Base-by-base conservation (phyloP, 2,888 invertebrate genomes). In the Bugulina stolonifera region DNA sequence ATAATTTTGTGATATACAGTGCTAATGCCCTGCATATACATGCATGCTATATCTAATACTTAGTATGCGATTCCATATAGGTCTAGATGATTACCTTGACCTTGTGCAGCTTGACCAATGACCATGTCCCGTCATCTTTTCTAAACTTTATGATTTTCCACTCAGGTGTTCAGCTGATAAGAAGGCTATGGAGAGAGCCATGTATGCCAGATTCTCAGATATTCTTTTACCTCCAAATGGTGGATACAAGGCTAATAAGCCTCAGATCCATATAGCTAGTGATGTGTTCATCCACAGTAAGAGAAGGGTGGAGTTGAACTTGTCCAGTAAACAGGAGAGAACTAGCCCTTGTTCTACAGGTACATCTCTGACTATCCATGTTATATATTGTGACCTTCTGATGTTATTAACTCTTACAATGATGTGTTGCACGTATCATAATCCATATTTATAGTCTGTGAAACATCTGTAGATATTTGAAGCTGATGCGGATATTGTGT, bases 201-300 rank as follows among this genome's bases (percentile, higher is more conserved):
- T 43, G 10, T 18, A 43, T 43, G 43, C 43, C 18, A 43, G 43
- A 43, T 43, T 43, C 10, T 43, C 18, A 43, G 43, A 43, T 18
- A 43, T 18, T 43, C 43, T 18, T 43, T 18, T 43, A 18, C 43
- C 18, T 5, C 43, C 23, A 52, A 32, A 14, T 43, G 35, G 27
- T 23, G 55, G 23, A 32, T 57, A 71, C 22, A 54, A 69, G 18
- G 43, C 27, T n/a, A 29, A 72, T 43, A 55, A 32, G 43, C 54
- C 18, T 57, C 18, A 73, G 5, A 43, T 43, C 18, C 43, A 43
- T 10, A 18, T 43, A 18, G 10, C 18, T 18, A 5, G 18, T 18
- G 10, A 43, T 43, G 18, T 43, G 10, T 43, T 43, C 43, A 5
- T 18, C 10, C 43, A 43, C 18, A 18, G 43, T 43, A 43, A 43